These are phyloP conservation scores for Acanthurus lineatus DNA, from an alignment of 2,797 vertebrate species.

Conservation along the genomic window DNA sequence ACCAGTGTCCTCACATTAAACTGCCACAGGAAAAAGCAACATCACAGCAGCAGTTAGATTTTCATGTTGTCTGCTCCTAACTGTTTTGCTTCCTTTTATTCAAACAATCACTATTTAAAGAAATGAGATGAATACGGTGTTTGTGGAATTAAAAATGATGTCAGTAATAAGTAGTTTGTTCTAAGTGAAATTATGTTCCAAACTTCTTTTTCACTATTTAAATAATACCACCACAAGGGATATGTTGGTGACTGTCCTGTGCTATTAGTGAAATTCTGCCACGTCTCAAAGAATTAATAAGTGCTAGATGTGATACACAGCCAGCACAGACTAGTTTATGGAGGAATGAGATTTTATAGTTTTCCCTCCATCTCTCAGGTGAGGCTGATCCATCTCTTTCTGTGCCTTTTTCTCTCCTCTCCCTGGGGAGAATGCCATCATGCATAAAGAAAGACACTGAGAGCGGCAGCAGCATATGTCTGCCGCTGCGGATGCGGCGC, in stretches of 20 bases:
- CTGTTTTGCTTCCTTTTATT: conserved; percentile 7
- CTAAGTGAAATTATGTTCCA: not conserved
- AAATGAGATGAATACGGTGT: not conserved
- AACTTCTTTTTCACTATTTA: not conserved
- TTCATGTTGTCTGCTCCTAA: not conserved
- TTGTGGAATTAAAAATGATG: not conserved
- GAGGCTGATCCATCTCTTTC: conserved; percentile 63
- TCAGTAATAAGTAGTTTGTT: not conserved
- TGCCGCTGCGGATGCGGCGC: conserved; percentile 72
- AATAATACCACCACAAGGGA: not conserved
- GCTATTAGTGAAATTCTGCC: conserved; percentile 18
- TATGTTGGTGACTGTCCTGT: conserved; percentile 5
- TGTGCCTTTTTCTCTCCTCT: conserved; percentile 46
- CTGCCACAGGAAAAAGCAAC: conserved; percentile 11
- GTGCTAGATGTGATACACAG: conserved; percentile 37
- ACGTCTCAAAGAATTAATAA: conserved; percentile 13
- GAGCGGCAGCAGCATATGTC: conserved; percentile 81
- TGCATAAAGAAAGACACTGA: conserved; percentile 72
- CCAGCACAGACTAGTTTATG: conserved; percentile 27
- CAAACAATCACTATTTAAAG: not conserved
- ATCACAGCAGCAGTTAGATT: conserved; percentile 15
- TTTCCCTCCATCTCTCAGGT: conserved; percentile 54
- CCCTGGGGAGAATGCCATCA: conserved; percentile 80
- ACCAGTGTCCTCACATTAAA: conserved; percentile 29
- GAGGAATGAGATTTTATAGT: conserved; percentile 44